Percentiles rank a stretch among this genome's conserved stretches.
These are phyloP conservation scores for Strigamia transsilvanica DNA, from an alignment of 2,888 invertebrate species.

Conservation along the genomic window DNA sequence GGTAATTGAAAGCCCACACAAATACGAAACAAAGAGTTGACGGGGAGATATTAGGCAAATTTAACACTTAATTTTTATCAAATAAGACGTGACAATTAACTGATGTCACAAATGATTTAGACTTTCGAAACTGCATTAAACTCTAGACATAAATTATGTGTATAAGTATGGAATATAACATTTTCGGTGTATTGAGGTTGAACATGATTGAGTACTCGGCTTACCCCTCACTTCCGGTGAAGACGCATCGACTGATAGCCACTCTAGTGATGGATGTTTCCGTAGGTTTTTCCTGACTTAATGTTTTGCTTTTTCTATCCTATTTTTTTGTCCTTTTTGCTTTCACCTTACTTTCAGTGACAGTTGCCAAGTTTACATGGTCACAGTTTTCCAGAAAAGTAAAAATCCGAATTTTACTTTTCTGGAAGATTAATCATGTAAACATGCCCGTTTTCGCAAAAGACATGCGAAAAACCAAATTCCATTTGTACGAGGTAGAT, in stretches of 20 bases:
- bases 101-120: not conserved
- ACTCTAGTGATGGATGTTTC: conserved; percentile 39
- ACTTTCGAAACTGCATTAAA: not conserved
- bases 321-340: conserved; percentile 4
- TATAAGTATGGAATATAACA: not conserved
- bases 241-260: conserved; percentile 26
- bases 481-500: too few relatives aligned
- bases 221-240: conserved; percentile 31
- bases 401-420: too few relatives aligned
- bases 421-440: too few relatives aligned
- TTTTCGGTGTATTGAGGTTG: conserved; percentile 15
- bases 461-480: too few relatives aligned
- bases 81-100: not conserved
- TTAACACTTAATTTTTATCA: not conserved
- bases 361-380: not conserved
- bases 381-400: too few relatives aligned
- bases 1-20: conserved; percentile 33
- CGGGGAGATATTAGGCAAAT: not conserved
- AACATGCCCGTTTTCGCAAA: too few relatives aligned
- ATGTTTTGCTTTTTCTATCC: not conserved
- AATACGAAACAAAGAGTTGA: conserved; percentile 1
- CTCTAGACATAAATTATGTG: not conserved
- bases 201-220: conserved; percentile 31
- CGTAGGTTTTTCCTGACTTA: conserved; percentile 33
- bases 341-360: conserved; percentile 17